Evolutionary conservation across 2,888 invertebrate species (phyloP).

Genomic region (Dryadula phaetusa): DNA sequence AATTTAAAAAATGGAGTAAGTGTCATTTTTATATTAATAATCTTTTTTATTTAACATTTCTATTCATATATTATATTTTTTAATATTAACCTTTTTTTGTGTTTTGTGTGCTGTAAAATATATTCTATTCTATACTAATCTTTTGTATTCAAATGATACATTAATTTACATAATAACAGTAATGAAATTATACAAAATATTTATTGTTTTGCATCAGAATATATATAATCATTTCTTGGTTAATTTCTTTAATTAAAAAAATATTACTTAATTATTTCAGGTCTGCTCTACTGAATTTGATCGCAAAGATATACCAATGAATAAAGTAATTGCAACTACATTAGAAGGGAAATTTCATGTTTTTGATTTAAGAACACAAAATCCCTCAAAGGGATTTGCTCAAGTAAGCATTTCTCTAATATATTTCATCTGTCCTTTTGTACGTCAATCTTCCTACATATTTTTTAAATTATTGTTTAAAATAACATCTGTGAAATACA

Average conservation of each 20-base stretch:
- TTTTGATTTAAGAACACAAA: conserved; percentile 94
- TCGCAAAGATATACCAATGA: conserved; percentile 96
- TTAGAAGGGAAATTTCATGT: conserved; percentile 95
- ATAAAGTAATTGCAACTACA: conserved; percentile 96
- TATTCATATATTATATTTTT: too few species aligned
- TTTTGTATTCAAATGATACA: too few species aligned
- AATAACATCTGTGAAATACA: too few species aligned
- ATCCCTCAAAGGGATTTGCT: conserved; percentile 94
- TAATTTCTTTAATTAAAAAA: not conserved
- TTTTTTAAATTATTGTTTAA: too few species aligned
- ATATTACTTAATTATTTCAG: conserved; percentile 50
- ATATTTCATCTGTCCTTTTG: not conserved
- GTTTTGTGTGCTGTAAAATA: too few species aligned
- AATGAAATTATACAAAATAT: too few species aligned
- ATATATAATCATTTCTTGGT: too few species aligned
- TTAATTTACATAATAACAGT: too few species aligned
- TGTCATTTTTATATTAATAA: conserved; percentile 50
- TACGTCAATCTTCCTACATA: too few species aligned
- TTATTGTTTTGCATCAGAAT: too few species aligned
- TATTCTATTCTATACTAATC: too few species aligned
- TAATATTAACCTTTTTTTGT: too few species aligned
- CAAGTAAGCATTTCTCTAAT: conserved; percentile 61
- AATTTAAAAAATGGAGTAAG: conserved; percentile 95
- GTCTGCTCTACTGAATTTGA: conserved; percentile 95
- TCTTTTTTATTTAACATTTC: not conserved